Evolutionary conservation across 2,113 vertebrate genomes (phyloP).

Genomic region (Neodon shergylaensis): DNA sequence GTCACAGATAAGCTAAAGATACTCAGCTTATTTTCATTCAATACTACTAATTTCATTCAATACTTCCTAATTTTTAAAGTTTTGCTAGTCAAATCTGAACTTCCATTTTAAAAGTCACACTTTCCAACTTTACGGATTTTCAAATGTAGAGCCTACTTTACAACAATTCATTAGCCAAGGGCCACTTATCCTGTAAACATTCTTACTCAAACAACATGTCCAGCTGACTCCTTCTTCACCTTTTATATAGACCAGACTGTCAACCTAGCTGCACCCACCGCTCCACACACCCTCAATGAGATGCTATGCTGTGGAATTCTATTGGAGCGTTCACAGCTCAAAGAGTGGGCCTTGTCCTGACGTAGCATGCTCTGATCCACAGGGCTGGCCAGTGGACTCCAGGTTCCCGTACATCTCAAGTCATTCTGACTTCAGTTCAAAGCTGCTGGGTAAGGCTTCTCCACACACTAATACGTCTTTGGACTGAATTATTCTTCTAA

Average conservation of each 20-base stretch:
- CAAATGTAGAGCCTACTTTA: neutral
- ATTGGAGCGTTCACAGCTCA: conserved; percentile 42
- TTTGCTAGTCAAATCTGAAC: neutral
- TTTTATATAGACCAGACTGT: conserved; percentile 46
- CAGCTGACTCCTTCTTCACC: conserved; percentile 43
- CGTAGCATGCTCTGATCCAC: conserved; percentile 65
- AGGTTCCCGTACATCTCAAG: conserved; percentile 68
- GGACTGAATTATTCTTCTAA: conserved; percentile 55
- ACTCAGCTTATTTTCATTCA: conserved; percentile 11
- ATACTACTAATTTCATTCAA: neutral
- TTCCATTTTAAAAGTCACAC: neutral
- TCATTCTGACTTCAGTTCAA: conserved; percentile 73
- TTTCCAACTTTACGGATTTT: conserved; percentile 53
- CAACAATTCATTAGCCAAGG: conserved; percentile 55
- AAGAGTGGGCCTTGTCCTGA: conserved; percentile 44
- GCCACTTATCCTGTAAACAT: conserved; percentile 38
- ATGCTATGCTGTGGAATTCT: conserved; percentile 47
- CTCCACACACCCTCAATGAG: conserved; percentile 15
- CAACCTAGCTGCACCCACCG: conserved; percentile 53
- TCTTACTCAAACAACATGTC: conserved; percentile 55
- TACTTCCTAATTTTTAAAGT: neutral
- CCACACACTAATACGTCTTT: conserved; percentile 54
- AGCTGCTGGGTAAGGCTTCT: conserved; percentile 58
- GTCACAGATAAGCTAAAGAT: neutral
- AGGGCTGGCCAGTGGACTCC: conserved; percentile 65